Conservation (phyloP, 2,113 vertebrate genomes). For the Mormyrus lacerda region DNA sequence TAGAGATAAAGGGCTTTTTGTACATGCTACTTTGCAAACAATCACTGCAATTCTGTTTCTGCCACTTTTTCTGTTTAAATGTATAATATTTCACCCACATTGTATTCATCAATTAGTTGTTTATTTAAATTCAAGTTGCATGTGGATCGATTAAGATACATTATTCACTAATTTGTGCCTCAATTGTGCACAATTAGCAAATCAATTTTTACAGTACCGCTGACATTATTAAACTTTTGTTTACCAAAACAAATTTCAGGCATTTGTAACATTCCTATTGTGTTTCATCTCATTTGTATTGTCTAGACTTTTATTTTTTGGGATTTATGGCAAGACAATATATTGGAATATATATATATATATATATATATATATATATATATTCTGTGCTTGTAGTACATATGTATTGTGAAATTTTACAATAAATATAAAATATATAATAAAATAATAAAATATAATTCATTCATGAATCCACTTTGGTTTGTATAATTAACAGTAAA, state of each 20-base stretch:
- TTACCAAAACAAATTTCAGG: no score
- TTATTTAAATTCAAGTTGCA: neutral
- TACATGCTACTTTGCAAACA: conserved; percentile 9
- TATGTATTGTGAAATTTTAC: neutral
- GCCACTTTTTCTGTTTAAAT: neutral
- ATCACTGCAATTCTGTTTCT: neutral
- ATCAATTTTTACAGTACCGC: neutral
- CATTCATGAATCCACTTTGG: neutral
- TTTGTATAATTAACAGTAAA: neutral
- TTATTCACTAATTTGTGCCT: neutral
- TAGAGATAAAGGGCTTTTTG: conserved; percentile 18
- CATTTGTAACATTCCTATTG: no score
- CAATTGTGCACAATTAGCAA: neutral
- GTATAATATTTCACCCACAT: neutral
- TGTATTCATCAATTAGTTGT: neutral
- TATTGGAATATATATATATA: no score
- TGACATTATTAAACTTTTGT: no score
- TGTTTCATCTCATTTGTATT: no score
- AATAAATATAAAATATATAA: no score
- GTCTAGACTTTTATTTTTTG: no score
- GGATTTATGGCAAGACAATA: no score
- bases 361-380: no score
- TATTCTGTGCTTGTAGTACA: neutral
- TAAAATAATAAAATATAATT: no score
- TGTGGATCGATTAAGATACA: neutral